Conservation (phyloP, 2,113 vertebrate species). For the Ptilonorhynchus violaceus region DNA sequence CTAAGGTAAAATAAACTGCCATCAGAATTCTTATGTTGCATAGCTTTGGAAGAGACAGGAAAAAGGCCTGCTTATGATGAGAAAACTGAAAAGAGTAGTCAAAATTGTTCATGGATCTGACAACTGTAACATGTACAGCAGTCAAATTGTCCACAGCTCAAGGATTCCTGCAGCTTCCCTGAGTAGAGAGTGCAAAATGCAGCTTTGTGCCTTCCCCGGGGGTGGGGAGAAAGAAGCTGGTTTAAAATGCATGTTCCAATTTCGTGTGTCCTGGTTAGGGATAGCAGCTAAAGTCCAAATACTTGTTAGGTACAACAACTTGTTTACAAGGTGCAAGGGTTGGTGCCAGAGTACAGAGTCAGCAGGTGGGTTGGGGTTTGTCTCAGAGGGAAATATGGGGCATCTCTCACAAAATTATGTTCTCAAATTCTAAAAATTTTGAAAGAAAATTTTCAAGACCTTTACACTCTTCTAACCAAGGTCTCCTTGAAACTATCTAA, state of each 20-base stretch:
- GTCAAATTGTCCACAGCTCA: not conserved
- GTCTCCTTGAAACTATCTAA: not conserved
- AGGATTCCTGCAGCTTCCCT: not conserved
- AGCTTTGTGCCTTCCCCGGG: not conserved
- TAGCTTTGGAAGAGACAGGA: not conserved
- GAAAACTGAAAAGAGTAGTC: not conserved
- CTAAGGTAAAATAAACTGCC: not conserved
- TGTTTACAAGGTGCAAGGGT: not conserved
- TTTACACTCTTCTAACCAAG: not conserved
- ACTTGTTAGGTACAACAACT: not conserved
- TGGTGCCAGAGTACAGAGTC: not conserved
- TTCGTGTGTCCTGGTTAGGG: not conserved
- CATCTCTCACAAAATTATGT: not conserved
- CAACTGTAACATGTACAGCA: not conserved
- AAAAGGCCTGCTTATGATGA: not conserved
- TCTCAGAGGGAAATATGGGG: fast-evolving
- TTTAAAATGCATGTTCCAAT: not conserved
- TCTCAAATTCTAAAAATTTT: not conserved
- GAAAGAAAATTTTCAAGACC: not conserved
- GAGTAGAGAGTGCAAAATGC: not conserved
- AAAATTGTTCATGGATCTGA: not conserved
- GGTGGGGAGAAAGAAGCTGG: not conserved
- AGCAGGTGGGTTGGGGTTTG: not conserved
- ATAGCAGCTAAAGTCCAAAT: not conserved
- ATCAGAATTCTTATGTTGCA: not conserved